These are phyloP conservation scores for Microcaecilia unicolor DNA, from an alignment of 2,797 vertebrate genomes.

Conservation along the genomic window DNA sequence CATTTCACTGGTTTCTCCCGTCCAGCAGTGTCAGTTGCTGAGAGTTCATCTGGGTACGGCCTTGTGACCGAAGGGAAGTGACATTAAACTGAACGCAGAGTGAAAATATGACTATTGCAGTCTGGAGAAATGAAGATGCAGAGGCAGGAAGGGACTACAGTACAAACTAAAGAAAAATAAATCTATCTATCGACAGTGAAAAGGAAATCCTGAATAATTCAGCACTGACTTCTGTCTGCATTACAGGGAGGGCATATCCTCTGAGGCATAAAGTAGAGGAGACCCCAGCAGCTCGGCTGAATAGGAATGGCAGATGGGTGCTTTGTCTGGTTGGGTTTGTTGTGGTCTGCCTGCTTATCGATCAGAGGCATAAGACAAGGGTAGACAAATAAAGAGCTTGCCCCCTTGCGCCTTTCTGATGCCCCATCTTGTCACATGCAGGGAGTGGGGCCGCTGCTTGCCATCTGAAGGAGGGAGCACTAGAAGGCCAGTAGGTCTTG, in stretches of 20 bases:
- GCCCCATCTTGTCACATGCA: constrained; percentile 8
- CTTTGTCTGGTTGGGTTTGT: too few relatives aligned
- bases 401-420: constrained; percentile 14
- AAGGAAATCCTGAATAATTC: constrained; percentile 37
- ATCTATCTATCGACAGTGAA: too few relatives aligned
- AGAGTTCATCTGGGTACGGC: too few relatives aligned
- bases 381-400: constrained; percentile 27
- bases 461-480: too few relatives aligned
- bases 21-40: too few relatives aligned
- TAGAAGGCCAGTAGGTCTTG: too few relatives aligned
- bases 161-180: too few relatives aligned
- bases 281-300: constrained; percentile 13
- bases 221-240: constrained; percentile 21
- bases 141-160: constrained; percentile 32
- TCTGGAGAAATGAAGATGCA: constrained; percentile 16
- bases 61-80: too few relatives aligned
- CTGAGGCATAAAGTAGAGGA: constrained; percentile 19
- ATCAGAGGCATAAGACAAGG: constrained; percentile 32
- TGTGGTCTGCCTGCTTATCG: constrained; percentile 20
- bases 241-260: constrained; percentile 20
- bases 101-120: background rate
- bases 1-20: too few relatives aligned
- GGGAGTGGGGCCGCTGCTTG: constrained; percentile 2
- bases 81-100: too few relatives aligned
- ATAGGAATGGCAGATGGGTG: constrained; percentile 41